Base-by-base conservation (phyloP, 2,888 invertebrate species). In the Xestia c-nigrum region DNA sequence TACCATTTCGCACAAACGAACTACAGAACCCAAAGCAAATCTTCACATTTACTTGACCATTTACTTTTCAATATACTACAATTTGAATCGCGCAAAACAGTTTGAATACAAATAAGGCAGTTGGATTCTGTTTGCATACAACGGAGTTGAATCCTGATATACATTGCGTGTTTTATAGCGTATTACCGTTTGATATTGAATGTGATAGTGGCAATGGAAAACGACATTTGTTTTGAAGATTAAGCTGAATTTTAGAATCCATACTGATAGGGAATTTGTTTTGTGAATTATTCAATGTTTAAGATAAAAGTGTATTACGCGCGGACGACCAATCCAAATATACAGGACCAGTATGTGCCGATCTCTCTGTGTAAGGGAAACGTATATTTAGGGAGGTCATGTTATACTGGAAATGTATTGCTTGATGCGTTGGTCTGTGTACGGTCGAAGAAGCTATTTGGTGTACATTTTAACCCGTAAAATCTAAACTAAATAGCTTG, bases 31-130 rank as follows among this genome's bases (percentile, higher is more conserved):
- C 76, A 38, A 38, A 21, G 5, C 43, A 59, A 74, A 70, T 52
- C 55, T 50, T 7, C 16, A 12, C 61, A 72, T 74, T 40, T 3
- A 19, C 76, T 87, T 87, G 74, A 57, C 80, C 74, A 40, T 88
- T 88, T 79, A 85, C 78, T 85, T 88, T 88, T 77, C 81, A 88
- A 87, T 86, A 80, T 80, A 72, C 72, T 59, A 80, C 85, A 80
- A 87, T 88, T 85, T 80, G 72, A 79, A 88, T 80, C 75, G 79
- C 74, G 76, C 66, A 80, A 80, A 81, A 78, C 81, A 80, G 73
- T 85, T 76, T 72, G 80, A 83, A 88, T 85, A 81, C 85, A 87
- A 85, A 87, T 86, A 85, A 88, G 85, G 68, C 70, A 66, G 70
- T 69, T 73, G 70, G 67, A 83, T 81, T 69, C 72, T 80, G 74